Evolutionary conservation across 2,888 invertebrate genomes (phyloP).

Genomic region (Philhelius pedissequus): DNA sequence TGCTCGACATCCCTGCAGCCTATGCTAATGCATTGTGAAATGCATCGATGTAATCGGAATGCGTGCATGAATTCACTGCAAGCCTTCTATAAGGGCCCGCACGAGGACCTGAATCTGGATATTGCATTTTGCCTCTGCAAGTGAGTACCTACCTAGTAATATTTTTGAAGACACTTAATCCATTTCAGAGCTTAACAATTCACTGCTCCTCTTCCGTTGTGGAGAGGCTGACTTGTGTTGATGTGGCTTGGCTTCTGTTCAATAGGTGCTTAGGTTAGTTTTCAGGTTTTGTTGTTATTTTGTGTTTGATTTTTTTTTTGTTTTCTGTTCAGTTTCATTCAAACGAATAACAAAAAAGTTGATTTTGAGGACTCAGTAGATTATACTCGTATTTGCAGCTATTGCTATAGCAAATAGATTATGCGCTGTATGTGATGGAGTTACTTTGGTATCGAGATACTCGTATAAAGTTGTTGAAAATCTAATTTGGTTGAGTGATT

Average conservation of each 20-base stretch:
- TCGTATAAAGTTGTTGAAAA: not conserved
- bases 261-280: conserved; percentile 14
- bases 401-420: conserved; percentile 6
- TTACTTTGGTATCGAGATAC: not conserved
- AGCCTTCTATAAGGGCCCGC: conserved; percentile 90
- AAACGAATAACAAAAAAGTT: not conserved
- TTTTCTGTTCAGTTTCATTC: conserved; percentile 12
- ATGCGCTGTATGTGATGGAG: not conserved
- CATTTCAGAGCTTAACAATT: conserved; percentile 50
- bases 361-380: not conserved
- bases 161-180: conserved; percentile 54
- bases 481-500: not conserved
- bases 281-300: not conserved
- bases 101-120: conserved; percentile 90
- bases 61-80: conserved; percentile 93
- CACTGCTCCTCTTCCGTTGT: conserved; percentile 2
- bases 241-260: conserved; percentile 40
- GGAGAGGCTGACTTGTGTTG: conserved; percentile 21
- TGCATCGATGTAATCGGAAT: conserved; percentile 88
- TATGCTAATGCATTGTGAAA: conserved; percentile 91
- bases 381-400: not conserved
- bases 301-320: too few relatives aligned
- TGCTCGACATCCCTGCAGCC: conserved; percentile 89
- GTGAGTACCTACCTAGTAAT: conserved; percentile 81
- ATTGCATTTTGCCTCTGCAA: conserved; percentile 96